Evolutionary conservation across 2,888 invertebrate species (phyloP), one percentile per base, ranked within the genome.

Genomic region (Hoplodrina blanda): DNA sequence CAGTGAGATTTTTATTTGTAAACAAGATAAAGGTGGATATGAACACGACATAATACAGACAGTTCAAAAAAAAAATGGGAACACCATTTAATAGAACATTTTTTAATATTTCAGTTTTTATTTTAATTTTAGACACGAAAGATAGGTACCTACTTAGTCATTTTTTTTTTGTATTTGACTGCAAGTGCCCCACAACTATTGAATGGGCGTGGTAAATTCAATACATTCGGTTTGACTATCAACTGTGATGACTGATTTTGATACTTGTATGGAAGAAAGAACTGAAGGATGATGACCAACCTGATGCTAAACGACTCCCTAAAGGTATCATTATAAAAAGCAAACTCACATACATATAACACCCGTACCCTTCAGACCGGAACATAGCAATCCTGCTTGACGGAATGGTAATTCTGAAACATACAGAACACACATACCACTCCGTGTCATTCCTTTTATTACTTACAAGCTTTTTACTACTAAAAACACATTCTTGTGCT

Each of bases 281-380:
- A 25, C 4, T 46, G 17, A 4, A 60, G 2, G 11, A 25, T 46
- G 11, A 25, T 46, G 4, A 46, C 13, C 15, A 11, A 20, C 1
- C 33, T 41, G 10, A 25, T 53, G 19, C 17, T 13, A 19, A 44
- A 44, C 10, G 5, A 13, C 11, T 15, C 6, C 46, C 15, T 17
- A 11, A 62, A 70, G n/a, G 46, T n/a, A 55, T 30, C 37, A 69
- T 44, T 20, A 44, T n/a, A 50, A 8, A 44, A 33, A 66, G 8
- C 41, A 44, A 33, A 46, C 69, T 52, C n/a, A 30, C 17, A n/a
- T 33, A 54, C n/a, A 44, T 44, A 20, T 44, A 15, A 62, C 62
- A 55, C 55, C 20, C 20, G n/a, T n/a, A 50, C 64, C 64, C 55
- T 50, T 44, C 19, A 37, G 56, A 64, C 73, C 50, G 55, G 64